phyloP scores from a whole-genome alignment of 35 echinoderm and acorn worm species.

The Ophiothrix spiculata region DNA sequence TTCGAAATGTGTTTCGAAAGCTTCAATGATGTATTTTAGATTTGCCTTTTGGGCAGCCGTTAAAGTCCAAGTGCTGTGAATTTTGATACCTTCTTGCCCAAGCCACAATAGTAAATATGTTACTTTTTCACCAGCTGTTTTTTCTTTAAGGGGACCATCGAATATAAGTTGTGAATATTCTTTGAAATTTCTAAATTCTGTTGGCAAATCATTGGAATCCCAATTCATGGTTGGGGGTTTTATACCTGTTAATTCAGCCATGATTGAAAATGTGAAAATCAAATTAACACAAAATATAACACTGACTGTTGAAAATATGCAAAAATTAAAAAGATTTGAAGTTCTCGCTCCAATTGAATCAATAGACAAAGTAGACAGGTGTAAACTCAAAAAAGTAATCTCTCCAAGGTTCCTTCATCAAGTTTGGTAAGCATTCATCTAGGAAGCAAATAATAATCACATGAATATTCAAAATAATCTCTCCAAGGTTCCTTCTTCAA shows the following conservation, averaged over 20 bases:
- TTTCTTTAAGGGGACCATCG: not conserved
- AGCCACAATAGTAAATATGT: not conserved
- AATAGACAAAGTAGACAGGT: no score
- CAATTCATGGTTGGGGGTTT: not conserved
- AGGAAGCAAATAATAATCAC: no score
- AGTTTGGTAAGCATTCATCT: no score
- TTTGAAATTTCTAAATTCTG: not conserved
- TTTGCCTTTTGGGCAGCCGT: not conserved
- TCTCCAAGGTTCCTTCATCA: no score
- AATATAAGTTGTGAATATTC: not conserved
- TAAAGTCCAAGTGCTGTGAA: not conserved
- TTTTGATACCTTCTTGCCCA: not conserved
- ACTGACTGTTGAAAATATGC: no score
- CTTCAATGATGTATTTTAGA: not conserved
- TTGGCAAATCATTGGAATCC: not conserved
- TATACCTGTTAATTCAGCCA: not conserved
- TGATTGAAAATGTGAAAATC: no score
- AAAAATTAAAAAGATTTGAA: no score
- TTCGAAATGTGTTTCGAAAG: not conserved
- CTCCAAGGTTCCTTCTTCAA: no score
- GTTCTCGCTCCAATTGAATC: no score
- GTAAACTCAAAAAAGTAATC: no score
- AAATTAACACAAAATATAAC: no score
- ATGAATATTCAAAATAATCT: no score
- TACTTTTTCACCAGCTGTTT: not conserved